Evolutionary conservation across 2,113 vertebrate species (phyloP), one percentile per base, ranked within the genome.

Genomic region (Thinocorus orbignyianus): DNA sequence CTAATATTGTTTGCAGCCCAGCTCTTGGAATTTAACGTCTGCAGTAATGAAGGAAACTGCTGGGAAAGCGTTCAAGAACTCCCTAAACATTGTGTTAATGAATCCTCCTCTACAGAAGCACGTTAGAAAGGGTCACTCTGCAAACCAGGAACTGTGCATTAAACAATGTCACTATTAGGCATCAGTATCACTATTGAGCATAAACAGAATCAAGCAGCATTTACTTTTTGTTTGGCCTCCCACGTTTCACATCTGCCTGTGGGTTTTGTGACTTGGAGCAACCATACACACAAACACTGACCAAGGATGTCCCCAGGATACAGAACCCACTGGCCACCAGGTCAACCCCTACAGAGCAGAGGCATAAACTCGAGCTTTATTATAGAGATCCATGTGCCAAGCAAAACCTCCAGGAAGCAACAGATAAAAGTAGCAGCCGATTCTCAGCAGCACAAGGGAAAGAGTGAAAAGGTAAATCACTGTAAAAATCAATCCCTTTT

Each of bases 11-110:
- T 72, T 60, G 90, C 51, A 71, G 85, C 30, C 14, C 11, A 2
- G 48, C 76, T 61, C 77, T 35, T 39, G 72, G 76, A 73, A 41
- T n/a, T 71, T 31, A 73, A 78, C 16, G 15, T 83, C 91, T 78
- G 60, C 64, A 26, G 49, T 37, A 55, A 80, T 39, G 68, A 89
- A 78, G 61, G 72, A 70, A 93, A 88, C 79, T 5, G 39, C 48
- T 89, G 92, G 93, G 86, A 95, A 92, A 68, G 68, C 8, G 1
- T 55, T 87, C 73, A 73, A 85, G 86, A 93, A 93, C 84, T 81
- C 86, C 79, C 82, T 70, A 65, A 92, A 30, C 57, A 77, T 85
- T 1, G 8, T 6, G 30, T 51, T 92, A 92, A 90, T n/a, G 88
- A 81, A 58, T 28, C 35, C 48, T 77, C 3, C 68, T 55, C 78